A percentile compares a stretch with the other conserved stretches of the same genome.
Evolutionary conservation across 2,797 vertebrate genomes (phyloP).

Genomic region (Myotis planiceps): DNA sequence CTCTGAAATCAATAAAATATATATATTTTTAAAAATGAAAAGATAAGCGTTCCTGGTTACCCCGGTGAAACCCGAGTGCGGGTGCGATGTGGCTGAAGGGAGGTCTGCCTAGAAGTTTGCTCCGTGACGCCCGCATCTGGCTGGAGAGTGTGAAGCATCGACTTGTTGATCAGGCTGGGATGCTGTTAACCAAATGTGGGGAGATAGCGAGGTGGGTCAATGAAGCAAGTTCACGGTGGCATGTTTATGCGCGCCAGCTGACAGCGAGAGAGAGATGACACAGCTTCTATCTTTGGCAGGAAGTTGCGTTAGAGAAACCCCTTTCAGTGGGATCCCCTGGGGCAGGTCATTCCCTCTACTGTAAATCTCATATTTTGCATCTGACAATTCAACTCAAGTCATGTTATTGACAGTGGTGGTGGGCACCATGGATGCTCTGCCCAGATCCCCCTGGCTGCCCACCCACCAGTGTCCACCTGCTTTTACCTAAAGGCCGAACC

Average conservation of each 20-base stretch:
- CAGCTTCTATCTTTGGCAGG: background rate
- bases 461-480: background rate
- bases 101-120: background rate
- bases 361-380: background rate
- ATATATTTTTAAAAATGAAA: background rate
- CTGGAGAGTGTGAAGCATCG: slow-evolving; percentile 41
- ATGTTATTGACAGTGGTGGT: background rate
- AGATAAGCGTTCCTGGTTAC: slow-evolving; percentile 36
- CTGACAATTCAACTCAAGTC: background rate
- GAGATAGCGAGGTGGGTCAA: background rate
- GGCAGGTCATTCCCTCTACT: background rate
- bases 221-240: background rate
- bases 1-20: too few species aligned
- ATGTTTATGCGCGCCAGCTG: background rate
- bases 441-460: background rate
- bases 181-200: background rate
- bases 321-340: background rate
- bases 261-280: background rate
- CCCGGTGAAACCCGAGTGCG: slow-evolving; percentile 32
- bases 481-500: background rate
- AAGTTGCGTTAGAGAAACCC: background rate
- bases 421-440: background rate
- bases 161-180: background rate
- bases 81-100: background rate
- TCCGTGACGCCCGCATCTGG: background rate